Evolutionary conservation across 2,888 invertebrate species (phyloP).

Genomic region (Clistopyga incitator): DNA sequence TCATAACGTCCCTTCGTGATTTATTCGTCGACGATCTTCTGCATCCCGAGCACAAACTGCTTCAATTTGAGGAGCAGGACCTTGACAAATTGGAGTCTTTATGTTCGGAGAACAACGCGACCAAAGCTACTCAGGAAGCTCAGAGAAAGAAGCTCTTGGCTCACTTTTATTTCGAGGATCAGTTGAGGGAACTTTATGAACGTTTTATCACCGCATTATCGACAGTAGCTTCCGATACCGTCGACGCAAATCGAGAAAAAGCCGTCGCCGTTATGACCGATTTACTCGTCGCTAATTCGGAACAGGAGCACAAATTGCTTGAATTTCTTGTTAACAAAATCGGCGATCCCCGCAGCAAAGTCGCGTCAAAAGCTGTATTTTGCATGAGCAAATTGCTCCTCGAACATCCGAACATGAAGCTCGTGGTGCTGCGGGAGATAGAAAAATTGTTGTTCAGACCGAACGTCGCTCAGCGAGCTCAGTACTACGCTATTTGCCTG

Average conservation of each 20-base stretch:
- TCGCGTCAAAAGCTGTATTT: conserved; percentile 95
- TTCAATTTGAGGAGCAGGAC: conserved; percentile 88
- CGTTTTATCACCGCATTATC: conserved; percentile 91
- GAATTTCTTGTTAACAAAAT: conserved; percentile 96
- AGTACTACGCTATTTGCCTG: conserved; percentile 97
- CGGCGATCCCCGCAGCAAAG: conserved; percentile 95
- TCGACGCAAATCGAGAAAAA: conserved; percentile 92
- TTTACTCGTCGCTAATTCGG: conserved; percentile 91
- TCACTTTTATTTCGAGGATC: conserved; percentile 95
- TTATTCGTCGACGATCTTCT: conserved; percentile 90
- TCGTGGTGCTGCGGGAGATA: conserved; percentile 93
- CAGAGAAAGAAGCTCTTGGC: conserved; percentile 88
- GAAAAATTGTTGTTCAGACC: conserved; percentile 95
- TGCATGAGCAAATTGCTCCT: conserved; percentile 92
- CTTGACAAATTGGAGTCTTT: conserved; percentile 87
- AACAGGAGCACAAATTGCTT: conserved; percentile 94
- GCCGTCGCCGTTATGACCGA: conserved; percentile 91
- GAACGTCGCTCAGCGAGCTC: conserved; percentile 93
- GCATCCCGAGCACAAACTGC: conserved; percentile 88
- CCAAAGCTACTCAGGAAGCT: conserved; percentile 79
- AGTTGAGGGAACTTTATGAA: conserved; percentile 92
- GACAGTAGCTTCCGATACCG: conserved; percentile 90
- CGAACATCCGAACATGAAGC: conserved; percentile 96
- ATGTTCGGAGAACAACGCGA: conserved; percentile 84
- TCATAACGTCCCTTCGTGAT: conserved; percentile 91